Percentiles rank a stretch among this genome's conserved stretches.
These are phyloP conservation scores for Rhyacophila brunnea DNA, from an alignment of 1,140 invertebrate species.

Conservation along the genomic window DNA sequence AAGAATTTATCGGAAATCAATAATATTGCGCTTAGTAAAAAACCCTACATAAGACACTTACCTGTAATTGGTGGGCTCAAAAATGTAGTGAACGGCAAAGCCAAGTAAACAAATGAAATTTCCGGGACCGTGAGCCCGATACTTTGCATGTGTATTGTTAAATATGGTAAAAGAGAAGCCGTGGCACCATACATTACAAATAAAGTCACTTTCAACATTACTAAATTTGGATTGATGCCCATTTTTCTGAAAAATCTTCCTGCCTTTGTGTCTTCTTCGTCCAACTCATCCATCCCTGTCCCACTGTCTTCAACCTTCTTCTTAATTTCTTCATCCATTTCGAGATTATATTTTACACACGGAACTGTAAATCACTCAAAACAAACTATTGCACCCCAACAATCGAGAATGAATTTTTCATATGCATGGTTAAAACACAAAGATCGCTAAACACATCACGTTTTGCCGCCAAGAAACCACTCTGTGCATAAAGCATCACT, in stretches of 20 bases:
- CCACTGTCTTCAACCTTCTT: conserved; percentile 43
- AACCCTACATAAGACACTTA: conserved; percentile 41
- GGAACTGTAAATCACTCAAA: conserved; percentile 2
- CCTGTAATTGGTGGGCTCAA: conserved; percentile 76
- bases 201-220: conserved; percentile 75
- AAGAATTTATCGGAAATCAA: too few relatives aligned
- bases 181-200: conserved; percentile 82
- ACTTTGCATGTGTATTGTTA: conserved; percentile 85
- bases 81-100: conserved; percentile 78
- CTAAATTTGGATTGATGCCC: conserved; percentile 68
- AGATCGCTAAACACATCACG: too few relatives aligned
- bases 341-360: conserved; percentile 7
- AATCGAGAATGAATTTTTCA: too few relatives aligned
- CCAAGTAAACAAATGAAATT: conserved; percentile 80
- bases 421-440: too few relatives aligned
- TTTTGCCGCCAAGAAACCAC: too few relatives aligned
- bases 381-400: neutral
- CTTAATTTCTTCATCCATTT: conserved; percentile 38
- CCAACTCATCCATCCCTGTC: conserved; percentile 33
- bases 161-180: conserved; percentile 75
- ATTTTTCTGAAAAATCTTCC: conserved; percentile 42
- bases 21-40: too few relatives aligned
- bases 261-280: conserved; percentile 43
- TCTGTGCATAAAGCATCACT: too few relatives aligned
- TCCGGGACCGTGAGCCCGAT: conserved; percentile 80